These are phyloP conservation scores for Cyclura pinguis DNA, from an alignment of 2,797 vertebrate genomes.

Conservation along the genomic window DNA sequence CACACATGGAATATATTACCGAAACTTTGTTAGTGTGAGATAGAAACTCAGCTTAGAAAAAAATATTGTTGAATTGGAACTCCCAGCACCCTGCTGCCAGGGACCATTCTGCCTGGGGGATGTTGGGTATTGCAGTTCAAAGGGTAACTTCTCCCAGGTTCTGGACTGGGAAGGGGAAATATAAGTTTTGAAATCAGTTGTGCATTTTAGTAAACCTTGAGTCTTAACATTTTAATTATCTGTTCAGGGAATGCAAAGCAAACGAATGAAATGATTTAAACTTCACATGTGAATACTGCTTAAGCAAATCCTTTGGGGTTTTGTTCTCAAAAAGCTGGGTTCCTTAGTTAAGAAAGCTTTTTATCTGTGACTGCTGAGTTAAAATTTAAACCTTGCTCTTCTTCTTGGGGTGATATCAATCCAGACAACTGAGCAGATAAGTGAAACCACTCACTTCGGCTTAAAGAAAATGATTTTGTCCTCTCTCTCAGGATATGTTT, in stretches of 20 bases:
- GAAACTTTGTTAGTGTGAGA: background rate
- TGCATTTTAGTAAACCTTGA: background rate
- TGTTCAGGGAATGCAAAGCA: background rate
- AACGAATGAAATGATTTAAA: background rate
- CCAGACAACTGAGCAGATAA: background rate
- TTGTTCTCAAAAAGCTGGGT: background rate
- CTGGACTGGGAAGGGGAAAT: background rate
- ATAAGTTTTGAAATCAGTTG: background rate
- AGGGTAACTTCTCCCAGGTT: no score
- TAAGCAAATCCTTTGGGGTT: background rate
- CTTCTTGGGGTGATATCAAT: background rate
- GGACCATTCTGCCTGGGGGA: no score
- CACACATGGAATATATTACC: background rate
- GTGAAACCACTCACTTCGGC: background rate
- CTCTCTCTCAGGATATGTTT: background rate
- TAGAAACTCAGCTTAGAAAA: no score
- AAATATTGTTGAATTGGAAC: no score
- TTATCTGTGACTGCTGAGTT: background rate
- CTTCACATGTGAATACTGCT: background rate
- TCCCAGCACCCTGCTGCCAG: no score
- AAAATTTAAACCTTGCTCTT: background rate
- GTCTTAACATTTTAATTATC: background rate
- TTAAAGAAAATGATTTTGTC: background rate
- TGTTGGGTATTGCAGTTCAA: no score
- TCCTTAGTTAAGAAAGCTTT: background rate